These are phyloP conservation scores for Malurus melanocephalus DNA, from an alignment of 2,113 vertebrate species.

Conservation along the genomic window DNA sequence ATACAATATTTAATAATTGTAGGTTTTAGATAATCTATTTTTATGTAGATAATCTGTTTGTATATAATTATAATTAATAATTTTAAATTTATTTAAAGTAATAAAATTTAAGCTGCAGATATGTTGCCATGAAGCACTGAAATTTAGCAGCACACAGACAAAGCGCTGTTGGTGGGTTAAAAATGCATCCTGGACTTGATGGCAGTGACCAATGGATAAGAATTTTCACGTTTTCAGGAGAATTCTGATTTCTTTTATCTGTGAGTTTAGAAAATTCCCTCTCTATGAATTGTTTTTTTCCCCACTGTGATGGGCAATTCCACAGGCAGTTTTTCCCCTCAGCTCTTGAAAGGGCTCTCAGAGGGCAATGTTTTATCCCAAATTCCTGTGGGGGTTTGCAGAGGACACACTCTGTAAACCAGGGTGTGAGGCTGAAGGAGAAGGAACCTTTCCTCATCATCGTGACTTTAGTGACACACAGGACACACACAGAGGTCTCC, in stretches of 20 bases:
- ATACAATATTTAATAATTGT: no score
- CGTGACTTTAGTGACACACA: accelerated
- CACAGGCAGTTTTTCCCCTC: not conserved
- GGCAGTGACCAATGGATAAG: not conserved
- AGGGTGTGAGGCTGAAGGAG: not conserved
- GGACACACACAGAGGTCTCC: not conserved
- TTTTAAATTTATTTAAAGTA: no score
- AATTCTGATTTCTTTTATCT: not conserved
- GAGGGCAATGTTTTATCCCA: not conserved
- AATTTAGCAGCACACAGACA: not conserved
- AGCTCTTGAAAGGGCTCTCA: not conserved
- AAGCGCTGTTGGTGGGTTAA: not conserved
- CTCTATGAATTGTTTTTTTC: not conserved
- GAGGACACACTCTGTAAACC: not conserved
- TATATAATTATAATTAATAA: no score
- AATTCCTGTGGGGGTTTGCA: not conserved
- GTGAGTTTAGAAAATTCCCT: not conserved
- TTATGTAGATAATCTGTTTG: no score
- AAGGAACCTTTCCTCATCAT: not conserved
- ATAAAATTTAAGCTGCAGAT: not conserved
- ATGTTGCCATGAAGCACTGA: not conserved
- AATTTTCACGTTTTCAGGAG: not conserved
- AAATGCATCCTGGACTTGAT: not conserved
- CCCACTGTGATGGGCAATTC: not conserved
- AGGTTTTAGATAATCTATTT: no score